Conservation (phyloP, 2,797 vertebrate genomes). For the Nannoperca australis region DNA sequence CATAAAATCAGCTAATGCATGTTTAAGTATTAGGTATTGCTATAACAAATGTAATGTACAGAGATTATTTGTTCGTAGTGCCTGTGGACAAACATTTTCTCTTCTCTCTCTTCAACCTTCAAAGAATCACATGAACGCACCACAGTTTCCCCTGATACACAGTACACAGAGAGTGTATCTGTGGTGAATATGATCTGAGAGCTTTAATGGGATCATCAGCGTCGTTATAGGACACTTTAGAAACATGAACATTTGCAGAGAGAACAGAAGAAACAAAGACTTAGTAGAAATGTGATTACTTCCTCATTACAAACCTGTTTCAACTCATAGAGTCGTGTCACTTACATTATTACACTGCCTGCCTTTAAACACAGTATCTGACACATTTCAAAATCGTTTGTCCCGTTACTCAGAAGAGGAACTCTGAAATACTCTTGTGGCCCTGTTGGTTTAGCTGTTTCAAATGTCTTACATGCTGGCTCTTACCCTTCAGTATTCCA, state of each 20-base stretch:
- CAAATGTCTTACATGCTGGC: not conserved
- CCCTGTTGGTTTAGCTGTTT: slow-evolving; percentile 17
- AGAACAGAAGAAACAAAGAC: not conserved
- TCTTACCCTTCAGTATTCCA: slow-evolving; percentile 29
- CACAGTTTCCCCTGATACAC: not conserved
- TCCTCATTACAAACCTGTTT: not conserved
- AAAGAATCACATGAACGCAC: not conserved
- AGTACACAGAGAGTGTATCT: not conserved
- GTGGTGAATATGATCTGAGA: not conserved
- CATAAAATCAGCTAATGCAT: not conserved
- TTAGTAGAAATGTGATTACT: not conserved
- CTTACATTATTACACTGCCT: not conserved
- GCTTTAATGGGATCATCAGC: not conserved
- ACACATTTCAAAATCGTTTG: not conserved
- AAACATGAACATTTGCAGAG: not conserved
- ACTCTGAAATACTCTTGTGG: slow-evolving; percentile 7
- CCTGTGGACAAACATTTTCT: not conserved
- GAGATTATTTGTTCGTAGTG: not conserved
- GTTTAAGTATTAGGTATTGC: not conserved
- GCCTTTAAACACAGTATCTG: slow-evolving; percentile 3
- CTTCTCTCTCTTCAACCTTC: not conserved
- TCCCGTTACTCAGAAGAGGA: not conserved
- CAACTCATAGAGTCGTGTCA: not conserved
- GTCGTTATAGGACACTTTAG: not conserved
- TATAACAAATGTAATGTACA: not conserved